Percentiles rank a stretch among this genome's conserved stretches.
These are phyloP conservation scores for Ctenopoma multispine DNA, from an alignment of 2,797 vertebrate species.

Conservation along the genomic window DNA sequence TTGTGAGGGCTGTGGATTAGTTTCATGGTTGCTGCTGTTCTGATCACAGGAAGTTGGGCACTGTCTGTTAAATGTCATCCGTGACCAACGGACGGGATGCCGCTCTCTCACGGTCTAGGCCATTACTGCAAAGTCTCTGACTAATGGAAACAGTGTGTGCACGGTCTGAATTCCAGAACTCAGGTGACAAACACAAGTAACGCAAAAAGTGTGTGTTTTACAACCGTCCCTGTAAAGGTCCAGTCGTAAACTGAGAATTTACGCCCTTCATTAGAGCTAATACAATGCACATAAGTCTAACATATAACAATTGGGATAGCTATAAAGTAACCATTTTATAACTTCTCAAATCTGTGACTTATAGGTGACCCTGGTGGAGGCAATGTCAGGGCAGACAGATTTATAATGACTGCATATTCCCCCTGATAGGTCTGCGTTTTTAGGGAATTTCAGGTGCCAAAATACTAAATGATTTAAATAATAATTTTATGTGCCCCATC, in stretches of 20 bases:
- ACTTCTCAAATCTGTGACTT: slow-evolving; percentile 86
- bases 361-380: slow-evolving; percentile 82
- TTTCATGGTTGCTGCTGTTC: slow-evolving; percentile 62
- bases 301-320: slow-evolving; percentile 88
- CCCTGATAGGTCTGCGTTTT: slow-evolving; percentile 82
- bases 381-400: slow-evolving; percentile 81
- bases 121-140: slow-evolving; percentile 77
- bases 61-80: slow-evolving; percentile 83
- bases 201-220: slow-evolving; percentile 88
- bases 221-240: slow-evolving; percentile 84
- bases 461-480: slow-evolving; percentile 85
- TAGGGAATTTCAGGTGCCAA: slow-evolving; percentile 87
- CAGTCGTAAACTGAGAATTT: slow-evolving; percentile 88
- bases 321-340: slow-evolving; percentile 88
- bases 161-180: slow-evolving; percentile 81
- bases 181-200: slow-evolving; percentile 84
- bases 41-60: slow-evolving; percentile 76
- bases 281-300: slow-evolving; percentile 90
- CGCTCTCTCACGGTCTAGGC: slow-evolving; percentile 72
- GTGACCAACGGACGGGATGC: slow-evolving; percentile 69
- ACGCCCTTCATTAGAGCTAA: slow-evolving; percentile 88
- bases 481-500: slow-evolving; percentile 80
- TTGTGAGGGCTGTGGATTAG: slow-evolving; percentile 69
- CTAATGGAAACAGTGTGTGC: slow-evolving; percentile 87
- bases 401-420: slow-evolving; percentile 77